phyloP scores from a whole-genome alignment of 64 coral and sea anemone genomes.

The Astreopora myriophthalma region DNA sequence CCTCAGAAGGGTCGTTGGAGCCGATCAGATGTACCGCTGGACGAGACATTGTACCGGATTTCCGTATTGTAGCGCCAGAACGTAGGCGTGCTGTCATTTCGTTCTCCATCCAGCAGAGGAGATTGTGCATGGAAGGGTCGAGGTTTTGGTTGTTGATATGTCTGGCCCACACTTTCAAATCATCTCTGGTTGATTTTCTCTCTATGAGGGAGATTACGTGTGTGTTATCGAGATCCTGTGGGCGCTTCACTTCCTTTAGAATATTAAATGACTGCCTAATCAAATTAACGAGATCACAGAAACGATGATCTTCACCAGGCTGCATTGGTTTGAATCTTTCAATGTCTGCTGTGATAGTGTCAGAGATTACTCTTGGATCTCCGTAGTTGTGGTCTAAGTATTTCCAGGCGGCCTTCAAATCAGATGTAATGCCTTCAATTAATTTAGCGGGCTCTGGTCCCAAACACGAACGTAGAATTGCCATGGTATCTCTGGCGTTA shows the following conservation, averaged over 20 bases:
- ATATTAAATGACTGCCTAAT: conserved; percentile 66
- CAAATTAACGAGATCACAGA: conserved; percentile 75
- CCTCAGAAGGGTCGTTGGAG: neutral
- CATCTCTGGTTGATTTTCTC: conserved; percentile 57
- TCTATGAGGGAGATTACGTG: conserved; percentile 65
- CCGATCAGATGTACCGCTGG: no score
- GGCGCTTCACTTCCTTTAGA: conserved; percentile 66
- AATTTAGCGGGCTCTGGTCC: conserved; percentile 48
- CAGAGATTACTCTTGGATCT: conserved; percentile 69
- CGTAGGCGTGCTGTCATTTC: conserved; percentile 62
- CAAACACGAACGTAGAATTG: conserved; percentile 63
- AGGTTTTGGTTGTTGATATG: conserved; percentile 33
- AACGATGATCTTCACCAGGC: conserved; percentile 55
- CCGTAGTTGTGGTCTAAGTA: conserved; percentile 72
- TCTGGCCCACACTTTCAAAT: conserved; percentile 58
- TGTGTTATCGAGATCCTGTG: conserved; percentile 56
- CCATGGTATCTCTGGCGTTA: conserved; percentile 59
- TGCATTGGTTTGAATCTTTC: conserved; percentile 48
- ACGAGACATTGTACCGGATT: neutral
- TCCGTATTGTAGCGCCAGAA: conserved; percentile 54
- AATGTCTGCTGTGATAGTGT: conserved; percentile 67
- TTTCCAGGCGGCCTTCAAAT: conserved; percentile 52
- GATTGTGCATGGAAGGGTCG: conserved; percentile 25
- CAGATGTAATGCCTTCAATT: conserved; percentile 70
- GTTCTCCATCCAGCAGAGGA: conserved; percentile 64